A percentile compares a stretch with the other conserved stretches of the same genome.
Evolutionary conservation across 1,140 invertebrate genomes (phyloP).

Genomic region (Neoseiulus cucumeris): DNA sequence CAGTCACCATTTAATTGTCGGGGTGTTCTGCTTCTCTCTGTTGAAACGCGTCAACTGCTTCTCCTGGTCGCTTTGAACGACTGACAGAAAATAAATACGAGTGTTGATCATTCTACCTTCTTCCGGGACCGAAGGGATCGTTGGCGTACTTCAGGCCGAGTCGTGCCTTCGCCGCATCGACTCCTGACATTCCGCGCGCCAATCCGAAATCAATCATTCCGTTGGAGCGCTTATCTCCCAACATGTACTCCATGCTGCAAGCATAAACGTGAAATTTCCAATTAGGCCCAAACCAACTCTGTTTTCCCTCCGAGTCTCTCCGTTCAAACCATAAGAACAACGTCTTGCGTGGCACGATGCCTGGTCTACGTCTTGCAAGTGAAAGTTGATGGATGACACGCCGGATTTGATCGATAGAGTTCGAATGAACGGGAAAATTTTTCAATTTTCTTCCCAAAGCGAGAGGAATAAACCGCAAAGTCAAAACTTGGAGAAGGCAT

Average conservation of each 20-base stretch:
- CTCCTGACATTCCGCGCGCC: slow-evolving; percentile 9
- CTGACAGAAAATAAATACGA: neutral
- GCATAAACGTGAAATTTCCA: too few relatives aligned
- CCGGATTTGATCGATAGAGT: too few relatives aligned
- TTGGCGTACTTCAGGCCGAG: slow-evolving; percentile 13
- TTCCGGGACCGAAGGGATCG: slow-evolving; percentile 9
- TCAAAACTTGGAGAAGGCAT: too few relatives aligned
- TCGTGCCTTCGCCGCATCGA: slow-evolving; percentile 10
- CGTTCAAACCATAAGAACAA: too few relatives aligned
- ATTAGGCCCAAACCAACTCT: too few relatives aligned
- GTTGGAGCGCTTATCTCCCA: slow-evolving; percentile 6
- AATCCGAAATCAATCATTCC: slow-evolving; percentile 13
- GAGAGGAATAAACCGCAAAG: too few relatives aligned
- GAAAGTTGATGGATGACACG: too few relatives aligned
- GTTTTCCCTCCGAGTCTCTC: too few relatives aligned
- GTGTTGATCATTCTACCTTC: neutral
- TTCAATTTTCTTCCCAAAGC: too few relatives aligned
- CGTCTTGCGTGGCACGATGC: too few relatives aligned
- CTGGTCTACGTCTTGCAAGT: too few relatives aligned
- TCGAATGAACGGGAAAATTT: too few relatives aligned
- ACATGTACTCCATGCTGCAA: neutral
- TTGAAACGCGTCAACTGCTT: neutral
- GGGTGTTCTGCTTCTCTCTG: neutral
- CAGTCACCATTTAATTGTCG: neutral
- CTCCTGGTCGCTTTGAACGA: neutral